phyloP scores from a whole-genome alignment of 2,888 invertebrate species.

The Hipparchia semele region DNA sequence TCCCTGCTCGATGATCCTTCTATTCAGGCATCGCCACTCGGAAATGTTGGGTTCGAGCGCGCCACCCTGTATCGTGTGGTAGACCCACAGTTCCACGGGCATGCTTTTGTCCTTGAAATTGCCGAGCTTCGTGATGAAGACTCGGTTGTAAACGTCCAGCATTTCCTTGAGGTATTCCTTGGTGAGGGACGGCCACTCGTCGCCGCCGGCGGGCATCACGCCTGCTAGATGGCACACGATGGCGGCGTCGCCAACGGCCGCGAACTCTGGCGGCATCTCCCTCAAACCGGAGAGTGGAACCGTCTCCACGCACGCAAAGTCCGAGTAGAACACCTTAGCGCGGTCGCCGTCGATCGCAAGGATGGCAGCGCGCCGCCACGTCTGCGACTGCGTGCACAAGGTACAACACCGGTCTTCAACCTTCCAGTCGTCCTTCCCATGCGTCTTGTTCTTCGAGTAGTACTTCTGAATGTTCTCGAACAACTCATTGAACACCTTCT shows the following conservation, averaged over 20 bases:
- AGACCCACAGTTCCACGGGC: constrained; percentile 86
- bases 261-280: constrained; percentile 77
- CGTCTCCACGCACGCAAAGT: constrained; percentile 83
- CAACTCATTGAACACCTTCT: constrained; percentile 70
- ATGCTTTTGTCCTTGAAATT: constrained; percentile 73
- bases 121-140: constrained; percentile 82
- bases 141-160: constrained; percentile 72
- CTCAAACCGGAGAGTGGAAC: constrained; percentile 74
- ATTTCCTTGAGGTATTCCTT: constrained; percentile 84
- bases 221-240: constrained; percentile 87
- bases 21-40: constrained; percentile 86
- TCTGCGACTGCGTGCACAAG: constrained; percentile 69
- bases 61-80: constrained; percentile 82
- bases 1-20: constrained; percentile 85
- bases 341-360: constrained; percentile 62
- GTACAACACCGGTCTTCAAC: constrained; percentile 77
- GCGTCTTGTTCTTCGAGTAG: constrained; percentile 61
- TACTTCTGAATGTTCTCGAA: constrained; percentile 81
- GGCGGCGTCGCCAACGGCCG: constrained; percentile 80
- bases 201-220: constrained; percentile 86
- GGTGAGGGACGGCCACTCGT: constrained; percentile 84
- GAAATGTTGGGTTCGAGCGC: constrained; percentile 86
- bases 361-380: constrained; percentile 85
- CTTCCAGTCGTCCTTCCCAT: constrained; percentile 70
- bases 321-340: constrained; percentile 85